phyloP scores from a whole-genome alignment of 2,113 vertebrate species.

The Pelecanus crispus region DNA sequence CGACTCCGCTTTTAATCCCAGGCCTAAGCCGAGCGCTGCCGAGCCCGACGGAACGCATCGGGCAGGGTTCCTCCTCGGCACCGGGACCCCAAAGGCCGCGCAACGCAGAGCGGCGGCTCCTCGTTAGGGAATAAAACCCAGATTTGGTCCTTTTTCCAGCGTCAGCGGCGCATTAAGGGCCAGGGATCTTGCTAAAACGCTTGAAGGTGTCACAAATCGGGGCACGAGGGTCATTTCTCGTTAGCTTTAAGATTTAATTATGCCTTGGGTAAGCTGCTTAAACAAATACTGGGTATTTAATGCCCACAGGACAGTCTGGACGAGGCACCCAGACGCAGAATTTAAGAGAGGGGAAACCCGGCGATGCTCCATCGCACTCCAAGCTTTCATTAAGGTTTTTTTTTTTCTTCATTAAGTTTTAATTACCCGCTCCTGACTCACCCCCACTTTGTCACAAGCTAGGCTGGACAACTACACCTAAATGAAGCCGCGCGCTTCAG shows the following conservation, averaged over 20 bases:
- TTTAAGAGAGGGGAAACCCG: not conserved
- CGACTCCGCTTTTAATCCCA: not conserved
- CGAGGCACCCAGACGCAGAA: not conserved
- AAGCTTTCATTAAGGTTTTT: too few relatives aligned
- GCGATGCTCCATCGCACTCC: fast-evolving
- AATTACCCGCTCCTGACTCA: not conserved
- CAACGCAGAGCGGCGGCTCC: fast-evolving
- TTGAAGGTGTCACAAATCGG: fast-evolving
- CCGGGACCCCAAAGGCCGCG: fast-evolving
- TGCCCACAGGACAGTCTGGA: not conserved
- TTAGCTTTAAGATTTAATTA: not conserved
- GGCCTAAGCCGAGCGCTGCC: not conserved
- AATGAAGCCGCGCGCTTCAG: fast-evolving
- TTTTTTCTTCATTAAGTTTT: not conserved
- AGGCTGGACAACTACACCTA: fast-evolving
- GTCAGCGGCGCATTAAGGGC: fast-evolving
- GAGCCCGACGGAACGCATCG: not conserved
- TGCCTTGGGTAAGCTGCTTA: not conserved
- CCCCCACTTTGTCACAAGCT: too few relatives aligned
- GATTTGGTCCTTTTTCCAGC: not conserved
- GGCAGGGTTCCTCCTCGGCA: fast-evolving
- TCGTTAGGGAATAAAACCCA: fast-evolving
- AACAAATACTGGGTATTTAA: not conserved
- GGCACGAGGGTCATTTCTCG: fast-evolving
- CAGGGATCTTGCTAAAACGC: fast-evolving